These are phyloP conservation scores for Mallateleia sp. DNA, from an alignment of 2,888 invertebrate species.

Conservation along the genomic window DNA sequence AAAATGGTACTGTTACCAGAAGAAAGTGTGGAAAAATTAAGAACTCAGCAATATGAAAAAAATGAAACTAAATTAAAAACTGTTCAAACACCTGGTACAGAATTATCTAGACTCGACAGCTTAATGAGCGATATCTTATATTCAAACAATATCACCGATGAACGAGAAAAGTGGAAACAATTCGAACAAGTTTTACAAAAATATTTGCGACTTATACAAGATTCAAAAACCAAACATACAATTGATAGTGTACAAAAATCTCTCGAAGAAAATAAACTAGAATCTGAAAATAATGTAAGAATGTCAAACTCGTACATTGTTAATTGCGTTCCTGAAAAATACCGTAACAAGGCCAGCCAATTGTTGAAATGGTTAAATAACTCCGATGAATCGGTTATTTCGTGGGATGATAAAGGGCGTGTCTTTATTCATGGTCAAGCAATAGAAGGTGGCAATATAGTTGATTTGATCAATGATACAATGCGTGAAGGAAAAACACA, in stretches of 20 bases:
- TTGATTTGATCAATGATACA: constrained; percentile 55
- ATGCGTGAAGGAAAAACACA: constrained; percentile 30
- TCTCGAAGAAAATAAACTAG: no score
- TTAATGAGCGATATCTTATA: constrained; percentile 55
- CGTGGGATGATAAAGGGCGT: constrained; percentile 12
- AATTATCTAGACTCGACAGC: constrained; percentile 28
- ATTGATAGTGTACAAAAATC: no score
- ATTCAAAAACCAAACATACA: no score
- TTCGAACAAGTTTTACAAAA: constrained; percentile 53
- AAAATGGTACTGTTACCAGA: background rate
- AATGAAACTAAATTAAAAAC: background rate
- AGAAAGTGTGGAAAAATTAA: constrained; percentile 1
- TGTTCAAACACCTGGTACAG: constrained; percentile 12
- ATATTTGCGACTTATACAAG: constrained; percentile 29
- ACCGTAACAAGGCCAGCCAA: background rate
- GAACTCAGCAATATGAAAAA: background rate
- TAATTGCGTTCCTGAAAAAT: constrained; percentile 2
- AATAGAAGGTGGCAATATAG: constrained; percentile 25
- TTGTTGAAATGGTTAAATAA: background rate
- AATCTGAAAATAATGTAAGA: no score
- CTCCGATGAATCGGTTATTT: background rate
- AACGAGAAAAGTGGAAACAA: constrained; percentile 55
- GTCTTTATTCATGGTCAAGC: constrained; percentile 11
- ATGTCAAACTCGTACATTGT: no score
- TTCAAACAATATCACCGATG: constrained; percentile 25